A percentile compares a stretch with the other conserved stretches of the same genome.
Conservation (phyloP, 2,888 invertebrate genomes). For the Hypena proboscidalis region DNA sequence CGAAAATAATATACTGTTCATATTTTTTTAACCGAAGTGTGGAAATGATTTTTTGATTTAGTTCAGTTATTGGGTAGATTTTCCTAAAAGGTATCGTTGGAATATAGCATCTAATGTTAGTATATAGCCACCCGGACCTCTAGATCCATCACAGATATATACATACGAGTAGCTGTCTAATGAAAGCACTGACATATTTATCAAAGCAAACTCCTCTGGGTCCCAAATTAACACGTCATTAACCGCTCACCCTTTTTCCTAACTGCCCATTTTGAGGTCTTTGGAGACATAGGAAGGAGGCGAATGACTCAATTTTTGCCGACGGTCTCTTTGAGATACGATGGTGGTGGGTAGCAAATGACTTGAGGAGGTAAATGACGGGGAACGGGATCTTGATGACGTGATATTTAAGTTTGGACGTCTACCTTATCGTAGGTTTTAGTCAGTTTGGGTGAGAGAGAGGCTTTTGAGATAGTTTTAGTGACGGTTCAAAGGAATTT, state of each 20-base stretch:
- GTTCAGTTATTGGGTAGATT: too few relatives aligned
- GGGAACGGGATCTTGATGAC: constrained; percentile 5
- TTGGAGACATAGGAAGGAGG: constrained; percentile 34
- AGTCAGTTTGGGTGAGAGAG: background rate
- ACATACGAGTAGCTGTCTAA: constrained; percentile 17
- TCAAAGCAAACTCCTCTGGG: constrained; percentile 43
- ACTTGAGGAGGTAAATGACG: constrained; percentile 22
- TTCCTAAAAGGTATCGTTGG: too few relatives aligned
- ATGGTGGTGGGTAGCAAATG: constrained; percentile 28
- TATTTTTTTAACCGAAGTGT: too few relatives aligned
- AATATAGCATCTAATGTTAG: background rate
- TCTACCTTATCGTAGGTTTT: background rate
- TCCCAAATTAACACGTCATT: constrained; percentile 59
- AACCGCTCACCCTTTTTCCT: constrained; percentile 49
- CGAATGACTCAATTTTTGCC: constrained; percentile 47
- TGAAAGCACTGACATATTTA: constrained; percentile 41
- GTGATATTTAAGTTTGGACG: constrained; percentile 4
- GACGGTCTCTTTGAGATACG: constrained; percentile 26
- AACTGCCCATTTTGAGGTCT: constrained; percentile 49
- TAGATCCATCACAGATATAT: constrained; percentile 18
- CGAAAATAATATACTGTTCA: too few relatives aligned
- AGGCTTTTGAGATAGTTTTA: constrained; percentile 4
- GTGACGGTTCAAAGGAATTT: constrained; percentile 14
- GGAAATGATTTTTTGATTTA: too few relatives aligned
- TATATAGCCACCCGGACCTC: constrained; percentile 1